These are phyloP conservation scores for Moxostoma hubbsi DNA, from an alignment of 2,797 vertebrate genomes.

Conservation along the genomic window DNA sequence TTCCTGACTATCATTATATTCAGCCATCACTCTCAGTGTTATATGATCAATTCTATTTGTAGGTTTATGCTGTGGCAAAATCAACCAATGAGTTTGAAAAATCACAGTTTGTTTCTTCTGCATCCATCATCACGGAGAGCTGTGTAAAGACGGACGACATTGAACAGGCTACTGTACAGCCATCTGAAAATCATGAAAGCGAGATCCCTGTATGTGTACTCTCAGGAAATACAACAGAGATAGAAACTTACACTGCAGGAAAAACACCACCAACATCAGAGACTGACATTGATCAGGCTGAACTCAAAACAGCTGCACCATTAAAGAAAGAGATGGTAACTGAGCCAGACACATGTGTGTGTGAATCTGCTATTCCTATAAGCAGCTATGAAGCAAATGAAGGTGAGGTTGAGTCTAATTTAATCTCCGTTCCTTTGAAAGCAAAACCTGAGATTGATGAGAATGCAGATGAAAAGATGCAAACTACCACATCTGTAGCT, in stretches of 20 bases:
- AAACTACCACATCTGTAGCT: not conserved
- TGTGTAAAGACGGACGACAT: not conserved
- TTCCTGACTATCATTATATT: not conserved
- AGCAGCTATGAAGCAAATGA: not conserved
- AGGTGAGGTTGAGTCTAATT: not conserved
- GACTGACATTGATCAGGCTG: not conserved
- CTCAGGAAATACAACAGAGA: constrained; percentile 2
- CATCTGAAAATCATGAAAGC: not conserved
- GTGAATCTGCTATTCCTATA: not conserved
- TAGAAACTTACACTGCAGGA: not conserved
- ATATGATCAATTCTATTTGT: constrained; percentile 11
- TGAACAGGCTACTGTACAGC: not conserved
- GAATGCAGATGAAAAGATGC: constrained; percentile 10
- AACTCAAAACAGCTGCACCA: not conserved
- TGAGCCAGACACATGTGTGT: constrained; percentile 2
- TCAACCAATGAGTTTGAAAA: not conserved
- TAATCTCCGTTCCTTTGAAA: constrained; percentile 17
- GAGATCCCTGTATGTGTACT: not conserved
- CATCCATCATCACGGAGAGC: constrained; percentile 6
- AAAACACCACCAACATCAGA: constrained; percentile 2
- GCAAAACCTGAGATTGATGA: not conserved
- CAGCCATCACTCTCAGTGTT: not conserved
- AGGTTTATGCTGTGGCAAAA: constrained; percentile 38
- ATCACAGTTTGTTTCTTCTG: constrained; percentile 17
- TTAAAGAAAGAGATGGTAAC: not conserved